Percentiles rank a stretch among this genome's conserved stretches.
These are phyloP conservation scores for Homarus gammarus DNA, from an alignment of 2,888 invertebrate species.

Conservation along the genomic window DNA sequence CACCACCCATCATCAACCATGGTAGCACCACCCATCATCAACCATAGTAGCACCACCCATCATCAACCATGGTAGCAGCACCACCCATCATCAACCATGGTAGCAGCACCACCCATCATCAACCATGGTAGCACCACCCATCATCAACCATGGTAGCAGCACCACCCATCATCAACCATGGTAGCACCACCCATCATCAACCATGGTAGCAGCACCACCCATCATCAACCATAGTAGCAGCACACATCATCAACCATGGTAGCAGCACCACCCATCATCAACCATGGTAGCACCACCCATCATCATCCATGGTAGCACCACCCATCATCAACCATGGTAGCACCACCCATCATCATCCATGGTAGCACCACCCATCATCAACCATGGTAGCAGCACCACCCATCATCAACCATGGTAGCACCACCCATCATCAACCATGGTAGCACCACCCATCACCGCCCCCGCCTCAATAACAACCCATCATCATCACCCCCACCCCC, in stretches of 20 bases:
- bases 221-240: neutral
- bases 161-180: neutral
- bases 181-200: neutral
- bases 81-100: too few species aligned
- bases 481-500: slow-evolving; percentile 45
- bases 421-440: slow-evolving; percentile 1
- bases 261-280: slow-evolving; percentile 11
- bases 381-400: neutral
- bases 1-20: neutral
- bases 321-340: neutral
- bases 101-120: too few species aligned
- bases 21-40: too few species aligned
- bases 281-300: neutral
- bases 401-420: neutral
- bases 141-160: too few species aligned
- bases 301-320: slow-evolving; percentile 11
- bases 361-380: neutral
- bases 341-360: neutral
- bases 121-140: too few species aligned
- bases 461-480: slow-evolving; percentile 59
- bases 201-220: neutral
- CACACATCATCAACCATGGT: slow-evolving; percentile 6
- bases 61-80: too few species aligned
- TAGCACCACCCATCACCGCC: slow-evolving; percentile 25
- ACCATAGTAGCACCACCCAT: too few species aligned